phyloP scores from a whole-genome alignment of 2,888 invertebrate species.

The Lycocerus yunnanus region DNA sequence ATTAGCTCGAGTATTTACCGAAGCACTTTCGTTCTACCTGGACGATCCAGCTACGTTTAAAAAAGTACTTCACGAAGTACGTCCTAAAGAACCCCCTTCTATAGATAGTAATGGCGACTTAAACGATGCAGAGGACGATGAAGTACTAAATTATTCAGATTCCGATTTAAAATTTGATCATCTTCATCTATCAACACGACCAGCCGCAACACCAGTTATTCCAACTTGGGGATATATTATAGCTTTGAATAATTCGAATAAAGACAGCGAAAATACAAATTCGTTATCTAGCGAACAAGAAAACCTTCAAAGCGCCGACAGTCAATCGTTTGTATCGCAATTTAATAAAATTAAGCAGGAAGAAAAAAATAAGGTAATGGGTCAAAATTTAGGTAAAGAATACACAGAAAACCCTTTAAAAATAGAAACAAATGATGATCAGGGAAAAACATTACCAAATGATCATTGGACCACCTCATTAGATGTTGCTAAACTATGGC shows the following conservation, averaged over 20 bases:
- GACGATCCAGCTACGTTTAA: slow-evolving; percentile 83
- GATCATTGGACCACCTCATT: slow-evolving; percentile 51
- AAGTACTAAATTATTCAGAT: slow-evolving; percentile 78
- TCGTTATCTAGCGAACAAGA: slow-evolving; percentile 59
- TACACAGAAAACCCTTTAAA: slow-evolving; percentile 4
- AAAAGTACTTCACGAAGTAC: slow-evolving; percentile 73
- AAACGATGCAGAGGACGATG: slow-evolving; percentile 65
- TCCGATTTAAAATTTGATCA: slow-evolving; percentile 56
- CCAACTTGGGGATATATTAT: slow-evolving; percentile 45
- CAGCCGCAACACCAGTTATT: slow-evolving; percentile 44
- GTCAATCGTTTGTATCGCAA: slow-evolving; percentile 69
- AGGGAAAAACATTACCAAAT: slow-evolving; percentile 38
- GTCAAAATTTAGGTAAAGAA: not conserved
- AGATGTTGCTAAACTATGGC: slow-evolving; percentile 65
- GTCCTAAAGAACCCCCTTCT: slow-evolving; percentile 78
- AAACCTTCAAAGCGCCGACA: slow-evolving; percentile 70
- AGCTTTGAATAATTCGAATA: slow-evolving; percentile 41
- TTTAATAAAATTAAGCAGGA: slow-evolving; percentile 57
- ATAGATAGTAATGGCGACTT: slow-evolving; percentile 47
- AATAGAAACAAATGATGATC: not conserved
- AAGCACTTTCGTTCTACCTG: slow-evolving; percentile 79
- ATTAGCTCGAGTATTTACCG: slow-evolving; percentile 82
- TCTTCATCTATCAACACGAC: slow-evolving; percentile 53
- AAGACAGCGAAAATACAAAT: slow-evolving; percentile 41
- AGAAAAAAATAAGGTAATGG: not conserved